Evolutionary conservation across 2,797 vertebrate species (phyloP).

Genomic region (Spondyliosoma cantharus): DNA sequence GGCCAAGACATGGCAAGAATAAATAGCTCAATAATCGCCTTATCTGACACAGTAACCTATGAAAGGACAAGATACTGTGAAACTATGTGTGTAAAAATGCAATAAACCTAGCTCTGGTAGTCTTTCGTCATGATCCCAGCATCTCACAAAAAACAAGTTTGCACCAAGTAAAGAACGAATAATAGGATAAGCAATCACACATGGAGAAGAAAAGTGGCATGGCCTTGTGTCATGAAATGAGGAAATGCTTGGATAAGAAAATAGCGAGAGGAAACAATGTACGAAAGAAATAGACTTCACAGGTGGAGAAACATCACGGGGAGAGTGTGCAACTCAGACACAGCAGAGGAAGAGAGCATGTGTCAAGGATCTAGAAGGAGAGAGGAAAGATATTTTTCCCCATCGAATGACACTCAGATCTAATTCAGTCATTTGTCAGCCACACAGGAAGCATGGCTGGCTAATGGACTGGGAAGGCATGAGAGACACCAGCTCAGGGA

Average conservation of each 20-base stretch:
- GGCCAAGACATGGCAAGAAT: too few species aligned
- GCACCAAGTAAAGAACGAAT: constrained; percentile 15
- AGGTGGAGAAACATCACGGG: constrained; percentile 46
- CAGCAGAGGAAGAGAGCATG: constrained; percentile 43
- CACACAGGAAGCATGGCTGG: constrained; percentile 53
- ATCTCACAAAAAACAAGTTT: constrained; percentile 3
- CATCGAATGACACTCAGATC: constrained; percentile 58
- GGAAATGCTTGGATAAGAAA: constrained; percentile 42
- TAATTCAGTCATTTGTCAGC: constrained; percentile 72
- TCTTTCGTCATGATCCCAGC: constrained; percentile 7
- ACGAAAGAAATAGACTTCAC: constrained; percentile 40
- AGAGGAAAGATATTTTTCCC: constrained; percentile 28
- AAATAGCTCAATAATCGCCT: too few species aligned
- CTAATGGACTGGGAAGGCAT: constrained; percentile 73
- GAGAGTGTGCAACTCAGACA: constrained; percentile 32
- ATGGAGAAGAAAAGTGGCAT: constrained; percentile 11
- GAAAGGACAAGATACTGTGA: too few species aligned
- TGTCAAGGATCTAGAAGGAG: constrained; percentile 54
- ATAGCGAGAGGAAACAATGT: constrained; percentile 23
- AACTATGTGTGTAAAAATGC: neutral
- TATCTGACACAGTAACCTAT: too few species aligned
- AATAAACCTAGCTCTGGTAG: neutral
- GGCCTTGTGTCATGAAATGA: constrained; percentile 15
- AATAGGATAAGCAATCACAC: neutral
- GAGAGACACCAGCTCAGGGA: constrained; percentile 66